phyloP scores from a whole-genome alignment of 2,113 vertebrate species.

The Phycodurus eques region DNA sequence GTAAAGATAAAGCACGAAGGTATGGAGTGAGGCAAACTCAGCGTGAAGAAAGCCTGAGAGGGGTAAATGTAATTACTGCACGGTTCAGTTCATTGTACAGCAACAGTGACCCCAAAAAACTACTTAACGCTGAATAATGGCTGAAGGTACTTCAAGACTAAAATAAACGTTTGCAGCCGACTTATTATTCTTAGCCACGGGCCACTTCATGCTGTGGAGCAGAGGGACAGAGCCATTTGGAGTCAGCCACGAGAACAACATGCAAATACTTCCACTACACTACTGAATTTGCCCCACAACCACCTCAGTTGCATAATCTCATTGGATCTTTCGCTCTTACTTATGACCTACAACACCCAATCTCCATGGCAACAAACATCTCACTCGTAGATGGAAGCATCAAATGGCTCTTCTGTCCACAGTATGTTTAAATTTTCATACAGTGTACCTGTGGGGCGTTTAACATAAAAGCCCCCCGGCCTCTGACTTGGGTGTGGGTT shows the following conservation, averaged over 20 bases:
- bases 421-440: constrained; percentile 50
- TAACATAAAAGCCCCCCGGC: constrained; percentile 37
- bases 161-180: constrained; percentile 11
- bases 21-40: background rate
- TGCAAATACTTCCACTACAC: constrained; percentile 21
- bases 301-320: constrained; percentile 28
- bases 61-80: constrained; percentile 3
- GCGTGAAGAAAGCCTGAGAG: background rate
- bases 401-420: constrained; percentile 42
- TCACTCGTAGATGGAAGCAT: constrained; percentile 24
- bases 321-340: constrained; percentile 25
- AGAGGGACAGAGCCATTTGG: constrained; percentile 18
- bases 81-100: constrained; percentile 9
- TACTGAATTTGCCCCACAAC: constrained; percentile 22
- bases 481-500: constrained; percentile 17
- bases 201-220: constrained; percentile 4
- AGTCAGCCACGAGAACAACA: constrained; percentile 14
- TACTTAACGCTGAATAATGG: constrained; percentile 11
- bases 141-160: constrained; percentile 13
- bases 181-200: constrained; percentile 1
- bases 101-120: constrained; percentile 15
- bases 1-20: constrained; percentile 11
- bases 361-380: constrained; percentile 45
- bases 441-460: constrained; percentile 35
- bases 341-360: constrained; percentile 14